Evolutionary conservation across 2,888 invertebrate species (phyloP), one percentile per base, ranked within the genome.

Genomic region (Lithophane socia): DNA sequence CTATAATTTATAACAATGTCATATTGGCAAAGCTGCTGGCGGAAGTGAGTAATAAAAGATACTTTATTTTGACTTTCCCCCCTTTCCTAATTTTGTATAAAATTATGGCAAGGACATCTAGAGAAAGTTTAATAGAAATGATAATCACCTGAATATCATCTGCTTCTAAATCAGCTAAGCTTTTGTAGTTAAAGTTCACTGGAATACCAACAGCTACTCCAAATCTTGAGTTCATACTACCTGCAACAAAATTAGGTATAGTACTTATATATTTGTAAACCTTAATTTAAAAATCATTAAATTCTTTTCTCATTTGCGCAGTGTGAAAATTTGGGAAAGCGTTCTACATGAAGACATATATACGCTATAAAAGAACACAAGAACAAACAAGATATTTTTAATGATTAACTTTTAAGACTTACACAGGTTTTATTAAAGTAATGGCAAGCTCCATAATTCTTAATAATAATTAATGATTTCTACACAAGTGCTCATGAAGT

Each of bases 181-280:
- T 94, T 71, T 95, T 95, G 90, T 98, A 98, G 0, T 94, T 93
- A 92, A 98, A 99, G 92, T 98, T 98, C 0, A 96, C 94, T 24
- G 99, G 99, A 65, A 99, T 95, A 8, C 99, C 99, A 83, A 99
- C 91, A 60, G 97, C 94, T 29, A 97, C 97, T 21, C 98, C 98
- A 94, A 93, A 97, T 72, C 93, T 96, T 66, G 96, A 96, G 85
- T 94, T 96, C 8, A 95, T 94, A 76, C 97, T 97, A 42, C 97
- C 97, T 97, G 87, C 52, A 88, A 86, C 37, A 60, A 65, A 61
- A 49, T 9, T 47, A 21, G 7, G 18, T 18, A 56, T n/a, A 44
- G 18, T 72, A 21, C 52, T 21, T 29, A 29, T 29, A 1, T 42
- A 54, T 7, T 66, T 54, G 21, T 54, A 21, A 54, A 54, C 21